Conservation (phyloP, 2,888 invertebrate genomes). For the Eupithecia abbreviata region DNA sequence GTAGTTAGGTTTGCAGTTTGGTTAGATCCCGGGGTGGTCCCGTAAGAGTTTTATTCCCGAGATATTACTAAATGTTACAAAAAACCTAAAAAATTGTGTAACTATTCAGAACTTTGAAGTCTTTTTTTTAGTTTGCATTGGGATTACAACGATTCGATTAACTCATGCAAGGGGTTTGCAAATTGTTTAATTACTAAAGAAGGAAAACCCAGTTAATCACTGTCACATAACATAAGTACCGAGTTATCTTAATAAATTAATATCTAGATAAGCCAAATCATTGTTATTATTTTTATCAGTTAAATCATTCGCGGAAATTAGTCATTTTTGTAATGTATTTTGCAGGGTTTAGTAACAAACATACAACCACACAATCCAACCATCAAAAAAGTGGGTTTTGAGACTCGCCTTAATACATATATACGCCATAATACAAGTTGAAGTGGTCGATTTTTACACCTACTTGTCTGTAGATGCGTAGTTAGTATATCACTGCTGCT, state of each 20-base stretch:
- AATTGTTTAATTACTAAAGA: background rate
- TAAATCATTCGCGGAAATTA: background rate
- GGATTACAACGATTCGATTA: background rate
- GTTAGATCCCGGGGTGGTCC: no score
- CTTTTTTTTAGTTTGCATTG: background rate
- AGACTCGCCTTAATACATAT: no score
- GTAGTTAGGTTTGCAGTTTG: no score
- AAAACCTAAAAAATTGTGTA: background rate
- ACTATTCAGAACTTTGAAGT: background rate
- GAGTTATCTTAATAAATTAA: constrained; percentile 9
- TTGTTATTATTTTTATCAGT: constrained; percentile 13
- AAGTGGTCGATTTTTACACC: no score
- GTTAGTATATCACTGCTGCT: no score
- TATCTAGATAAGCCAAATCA: background rate
- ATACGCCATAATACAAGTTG: no score
- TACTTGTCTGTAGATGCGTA: no score
- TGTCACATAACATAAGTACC: background rate
- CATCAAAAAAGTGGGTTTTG: no score
- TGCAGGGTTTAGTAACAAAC: background rate
- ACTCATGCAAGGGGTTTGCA: background rate
- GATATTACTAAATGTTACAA: background rate
- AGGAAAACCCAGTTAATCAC: constrained; percentile 9
- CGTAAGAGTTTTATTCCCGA: background rate
- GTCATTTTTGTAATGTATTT: background rate
- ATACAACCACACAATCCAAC: background rate